Evolutionary conservation across 2,888 invertebrate genomes (phyloP).

Genomic region (Oxyscelio sp.): DNA sequence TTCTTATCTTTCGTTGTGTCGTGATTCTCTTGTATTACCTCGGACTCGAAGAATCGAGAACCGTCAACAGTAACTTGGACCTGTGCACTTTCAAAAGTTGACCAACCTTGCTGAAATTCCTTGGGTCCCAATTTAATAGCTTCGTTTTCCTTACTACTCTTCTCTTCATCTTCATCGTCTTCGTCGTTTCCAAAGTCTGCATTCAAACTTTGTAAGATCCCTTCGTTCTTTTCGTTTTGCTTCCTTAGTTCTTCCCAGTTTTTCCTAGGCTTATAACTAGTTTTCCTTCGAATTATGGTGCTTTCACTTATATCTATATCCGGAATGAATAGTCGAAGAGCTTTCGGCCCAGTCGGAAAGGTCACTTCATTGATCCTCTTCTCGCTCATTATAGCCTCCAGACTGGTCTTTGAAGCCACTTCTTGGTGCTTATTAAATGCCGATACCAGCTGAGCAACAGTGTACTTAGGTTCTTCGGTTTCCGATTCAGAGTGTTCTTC

Average conservation of each 20-base stretch:
- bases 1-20: constrained; percentile 86
- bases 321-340: constrained; percentile 88
- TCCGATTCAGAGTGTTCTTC: constrained; percentile 87
- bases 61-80: constrained; percentile 60
- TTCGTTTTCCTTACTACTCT: constrained; percentile 18
- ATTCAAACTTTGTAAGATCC: constrained; percentile 82
- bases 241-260: constrained; percentile 87
- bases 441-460: constrained; percentile 89
- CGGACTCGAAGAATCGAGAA: constrained; percentile 46
- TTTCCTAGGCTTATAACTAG: constrained; percentile 87
- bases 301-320: constrained; percentile 88
- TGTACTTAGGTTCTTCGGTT: constrained; percentile 88
- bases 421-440: constrained; percentile 89
- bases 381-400: constrained; percentile 88
- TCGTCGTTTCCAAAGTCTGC: constrained; percentile 86
- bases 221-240: constrained; percentile 86
- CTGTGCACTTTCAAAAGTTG: constrained; percentile 64
- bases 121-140: neutral
- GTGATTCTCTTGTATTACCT: constrained; percentile 62
- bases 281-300: constrained; percentile 85
- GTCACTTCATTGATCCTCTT: constrained; percentile 84
- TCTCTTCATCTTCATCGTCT: constrained; percentile 77
- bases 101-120: constrained; percentile 66
- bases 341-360: constrained; percentile 89
- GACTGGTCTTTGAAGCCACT: constrained; percentile 88